These are phyloP conservation scores for Philonicus albiceps DNA, from an alignment of 2,888 invertebrate species.

Conservation along the genomic window DNA sequence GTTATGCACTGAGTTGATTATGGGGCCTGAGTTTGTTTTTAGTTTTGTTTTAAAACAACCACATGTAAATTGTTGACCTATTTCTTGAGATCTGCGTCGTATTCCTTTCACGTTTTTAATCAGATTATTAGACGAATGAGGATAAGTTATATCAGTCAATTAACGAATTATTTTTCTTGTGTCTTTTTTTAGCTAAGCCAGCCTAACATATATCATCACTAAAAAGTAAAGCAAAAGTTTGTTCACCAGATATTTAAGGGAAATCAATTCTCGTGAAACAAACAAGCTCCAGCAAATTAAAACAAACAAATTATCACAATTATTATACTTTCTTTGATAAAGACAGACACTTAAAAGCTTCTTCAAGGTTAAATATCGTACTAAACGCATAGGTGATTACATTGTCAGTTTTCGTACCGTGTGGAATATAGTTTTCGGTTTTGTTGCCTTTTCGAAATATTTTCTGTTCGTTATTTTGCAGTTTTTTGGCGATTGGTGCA, in stretches of 20 bases:
- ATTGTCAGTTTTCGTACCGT: neutral
- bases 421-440: neutral
- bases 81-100: neutral
- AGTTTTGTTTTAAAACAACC: neutral
- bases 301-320: constrained; percentile 7
- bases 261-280: constrained; percentile 49
- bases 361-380: constrained; percentile 27
- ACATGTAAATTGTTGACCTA: neutral
- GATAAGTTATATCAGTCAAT: neutral
- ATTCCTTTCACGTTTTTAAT: neutral
- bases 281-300: neutral
- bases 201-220: constrained; percentile 61
- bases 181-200: constrained; percentile 58
- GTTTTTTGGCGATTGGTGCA: constrained; percentile 2
- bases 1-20: neutral
- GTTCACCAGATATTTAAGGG: constrained; percentile 52
- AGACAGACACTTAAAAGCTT: constrained; percentile 17
- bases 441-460: neutral
- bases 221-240: constrained; percentile 54
- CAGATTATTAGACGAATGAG: neutral
- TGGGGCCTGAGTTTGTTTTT: neutral
- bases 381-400: constrained; percentile 24
- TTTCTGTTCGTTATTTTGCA: constrained; percentile 13
- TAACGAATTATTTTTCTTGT: neutral
- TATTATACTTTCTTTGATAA: constrained; percentile 24